Evolutionary conservation across 2,113 vertebrate species (phyloP), one percentile per base, ranked within the genome.

Genomic region (Tyto alba): DNA sequence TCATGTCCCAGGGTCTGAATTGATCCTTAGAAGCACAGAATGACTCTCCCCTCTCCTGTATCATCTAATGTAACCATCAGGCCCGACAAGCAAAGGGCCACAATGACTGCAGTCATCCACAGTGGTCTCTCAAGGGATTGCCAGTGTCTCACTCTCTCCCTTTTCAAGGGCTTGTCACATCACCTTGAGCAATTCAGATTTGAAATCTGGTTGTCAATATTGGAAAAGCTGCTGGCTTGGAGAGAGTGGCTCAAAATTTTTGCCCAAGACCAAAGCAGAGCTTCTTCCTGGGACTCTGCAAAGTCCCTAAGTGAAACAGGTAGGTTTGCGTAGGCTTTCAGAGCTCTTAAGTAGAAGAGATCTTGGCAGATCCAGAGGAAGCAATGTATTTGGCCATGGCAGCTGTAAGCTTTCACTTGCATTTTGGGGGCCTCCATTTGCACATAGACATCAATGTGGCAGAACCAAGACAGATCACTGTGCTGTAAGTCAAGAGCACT

Each of bases 1-100:
- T 2, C 3, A 1, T 1, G 1, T 27, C n/a, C 47, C 56, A 2
- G 4, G 23, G 20, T 64, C 14, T 60, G 55, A 53, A 41, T 2
- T 0, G 0, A 30, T 17, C 23, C 41, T 19, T 1, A 47, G 40
- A 52, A 48, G 38, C 34, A 36, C 0, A 15, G n/a, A 85, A 40
- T 3, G 16, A 52, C 52, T 50, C 40, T 53, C 32, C n/a, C 43
- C 29, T 36, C 78, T 60, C 67, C 71, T 2, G 0, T 11, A 59
- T 45, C 40, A 86, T 7, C 50, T 27, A 45, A 69, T 3, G 26
- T 1, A 7, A 69, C 11, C 63, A 69, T 15, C 32, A 72, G n/a
- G 29, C 16, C 32, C 3, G 7, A 48, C 19, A 53, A 50, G 26
- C 22, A 25, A 60, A 32, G 40, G 50, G 45, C 48, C 69, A 41